These are phyloP conservation scores for Dendrolimus kikuchii DNA, from an alignment of 1,140 invertebrate genomes.

Conservation along the genomic window DNA sequence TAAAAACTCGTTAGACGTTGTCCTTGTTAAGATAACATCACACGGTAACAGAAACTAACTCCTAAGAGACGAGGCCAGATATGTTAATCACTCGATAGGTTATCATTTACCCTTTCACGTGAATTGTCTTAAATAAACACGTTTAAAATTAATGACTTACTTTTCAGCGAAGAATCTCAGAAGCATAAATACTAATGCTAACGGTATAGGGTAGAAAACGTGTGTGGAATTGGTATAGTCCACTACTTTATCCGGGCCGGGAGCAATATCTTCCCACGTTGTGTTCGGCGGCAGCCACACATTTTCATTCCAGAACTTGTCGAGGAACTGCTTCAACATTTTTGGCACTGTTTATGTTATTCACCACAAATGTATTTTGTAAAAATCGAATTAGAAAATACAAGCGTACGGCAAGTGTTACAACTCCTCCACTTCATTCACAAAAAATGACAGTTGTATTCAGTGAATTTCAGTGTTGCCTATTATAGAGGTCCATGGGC, in stretches of 20 bases:
- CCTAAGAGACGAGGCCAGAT: neutral
- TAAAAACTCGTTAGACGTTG: no score
- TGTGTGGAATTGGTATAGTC: slow-evolving; percentile 88
- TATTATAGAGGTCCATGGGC: no score
- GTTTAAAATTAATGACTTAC: slow-evolving; percentile 72
- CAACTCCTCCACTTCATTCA: no score
- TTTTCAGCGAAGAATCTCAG: slow-evolving; percentile 86
- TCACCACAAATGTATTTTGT: no score
- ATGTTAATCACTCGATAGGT: slow-evolving; percentile 3
- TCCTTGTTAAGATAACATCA: no score
- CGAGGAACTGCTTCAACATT: slow-evolving; percentile 53
- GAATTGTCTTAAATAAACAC: neutral
- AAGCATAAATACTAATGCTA: slow-evolving; percentile 84
- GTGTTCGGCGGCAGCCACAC: slow-evolving; percentile 93
- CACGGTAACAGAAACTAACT: no score
- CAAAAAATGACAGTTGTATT: no score
- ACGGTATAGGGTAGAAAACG: slow-evolving; percentile 85
- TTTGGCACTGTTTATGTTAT: slow-evolving; percentile 20
- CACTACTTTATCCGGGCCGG: slow-evolving; percentile 82
- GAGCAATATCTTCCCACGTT: slow-evolving; percentile 88
- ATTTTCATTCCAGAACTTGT: slow-evolving; percentile 85
- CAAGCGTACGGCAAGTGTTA: no score
- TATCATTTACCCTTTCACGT: slow-evolving; percentile 1
- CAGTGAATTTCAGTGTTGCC: no score
- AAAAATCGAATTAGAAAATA: no score